A percentile compares a stretch with the other conserved stretches of the same genome.
Conservation (phyloP, 2,797 vertebrate genomes). For the Danio kyathit region DNA sequence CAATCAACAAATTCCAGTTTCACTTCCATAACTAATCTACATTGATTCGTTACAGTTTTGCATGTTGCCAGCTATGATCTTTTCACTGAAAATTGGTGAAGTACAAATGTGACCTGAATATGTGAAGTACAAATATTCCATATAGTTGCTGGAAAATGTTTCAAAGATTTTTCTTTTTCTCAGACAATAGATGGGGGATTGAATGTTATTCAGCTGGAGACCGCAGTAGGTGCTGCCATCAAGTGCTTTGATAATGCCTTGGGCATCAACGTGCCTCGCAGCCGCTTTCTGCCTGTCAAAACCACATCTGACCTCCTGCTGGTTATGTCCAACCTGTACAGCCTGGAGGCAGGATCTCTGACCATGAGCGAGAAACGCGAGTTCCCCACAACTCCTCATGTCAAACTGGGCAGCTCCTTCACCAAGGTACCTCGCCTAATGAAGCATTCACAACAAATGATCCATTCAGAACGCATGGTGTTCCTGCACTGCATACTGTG, state of each 20-base stretch:
- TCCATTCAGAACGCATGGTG: slow-evolving; percentile 5
- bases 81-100: too few relatives aligned
- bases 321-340: slow-evolving; percentile 98
- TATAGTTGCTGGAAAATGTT: neutral
- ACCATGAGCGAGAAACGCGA: slow-evolving; percentile 97
- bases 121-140: neutral
- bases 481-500: neutral
- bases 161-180: neutral
- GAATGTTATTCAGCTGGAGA: slow-evolving; percentile 97
- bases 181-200: slow-evolving; percentile 95
- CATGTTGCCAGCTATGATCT: too few relatives aligned
- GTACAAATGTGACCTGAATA: neutral
- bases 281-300: slow-evolving; percentile 97
- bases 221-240: slow-evolving; percentile 95
- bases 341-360: slow-evolving; percentile 93
- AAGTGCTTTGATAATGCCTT: slow-evolving; percentile 97
- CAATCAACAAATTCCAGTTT: too few relatives aligned
- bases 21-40: too few relatives aligned
- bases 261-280: slow-evolving; percentile 97
- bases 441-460: neutral
- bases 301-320: slow-evolving; percentile 97
- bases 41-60: too few relatives aligned
- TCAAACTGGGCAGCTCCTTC: slow-evolving; percentile 98
- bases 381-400: slow-evolving; percentile 95
- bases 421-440: slow-evolving; percentile 85